A percentile compares a stretch with the other conserved stretches of the same genome.
Conservation (phyloP, 2,113 vertebrate genomes). For the Asarcornis scutulata region DNA sequence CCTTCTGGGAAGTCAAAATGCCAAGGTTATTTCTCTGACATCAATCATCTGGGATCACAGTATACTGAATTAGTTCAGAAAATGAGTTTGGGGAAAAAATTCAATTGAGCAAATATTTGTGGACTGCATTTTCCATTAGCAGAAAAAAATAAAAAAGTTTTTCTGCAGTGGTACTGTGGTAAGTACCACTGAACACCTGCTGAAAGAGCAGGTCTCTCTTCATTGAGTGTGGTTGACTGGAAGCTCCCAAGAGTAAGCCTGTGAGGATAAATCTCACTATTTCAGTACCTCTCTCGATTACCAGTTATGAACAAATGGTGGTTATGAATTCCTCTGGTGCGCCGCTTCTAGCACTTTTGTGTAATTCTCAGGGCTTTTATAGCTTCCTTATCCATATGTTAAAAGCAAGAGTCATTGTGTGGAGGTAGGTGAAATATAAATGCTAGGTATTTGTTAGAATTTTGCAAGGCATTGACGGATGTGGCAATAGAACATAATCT, state of each 20-base stretch:
- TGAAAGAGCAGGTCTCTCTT: background rate
- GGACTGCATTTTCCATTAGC: background rate
- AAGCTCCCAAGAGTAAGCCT: background rate
- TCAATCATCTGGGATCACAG: background rate
- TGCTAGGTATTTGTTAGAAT: background rate
- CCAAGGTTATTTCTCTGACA: background rate
- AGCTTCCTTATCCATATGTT: background rate
- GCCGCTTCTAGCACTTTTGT: background rate
- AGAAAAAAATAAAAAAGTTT: background rate
- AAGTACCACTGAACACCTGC: background rate
- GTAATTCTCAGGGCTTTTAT: background rate
- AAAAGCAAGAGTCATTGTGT: background rate
- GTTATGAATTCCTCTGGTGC: too few relatives aligned
- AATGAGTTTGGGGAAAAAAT: conserved; percentile 8
- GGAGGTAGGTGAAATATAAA: background rate
- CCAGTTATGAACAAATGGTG: background rate
- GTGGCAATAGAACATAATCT: background rate
- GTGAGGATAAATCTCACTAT: background rate
- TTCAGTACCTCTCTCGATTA: background rate
- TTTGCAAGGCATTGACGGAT: background rate
- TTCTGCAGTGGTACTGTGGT: background rate
- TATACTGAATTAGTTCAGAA: background rate
- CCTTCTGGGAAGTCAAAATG: background rate
- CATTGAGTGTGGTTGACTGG: background rate
- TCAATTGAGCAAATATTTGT: background rate